Evolutionary conservation across 2,797 vertebrate genomes (phyloP), one percentile per base, ranked within the genome.

Genomic region (Glossophaga mutica): DNA sequence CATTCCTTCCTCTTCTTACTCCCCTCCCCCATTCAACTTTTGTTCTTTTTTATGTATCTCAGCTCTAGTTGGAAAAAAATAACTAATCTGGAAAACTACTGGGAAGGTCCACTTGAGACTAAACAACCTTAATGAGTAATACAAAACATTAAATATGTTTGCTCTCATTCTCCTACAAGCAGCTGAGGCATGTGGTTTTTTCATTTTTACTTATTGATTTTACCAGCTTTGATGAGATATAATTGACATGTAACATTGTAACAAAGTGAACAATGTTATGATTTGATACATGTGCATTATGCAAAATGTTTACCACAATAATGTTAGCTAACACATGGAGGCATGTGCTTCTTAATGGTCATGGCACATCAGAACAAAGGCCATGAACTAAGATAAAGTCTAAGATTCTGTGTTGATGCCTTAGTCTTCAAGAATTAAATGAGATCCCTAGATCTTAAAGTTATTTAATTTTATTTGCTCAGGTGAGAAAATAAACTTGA

Each of bases 401-500:
- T 77, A 77, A 77, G 48, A 68, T 55, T 84, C 39, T n/a, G 3
- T 78, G 59, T 42, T 84, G 14, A 70, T 48, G 44, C 9, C 29
- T 84, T 59, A 77, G 39, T 90, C 70, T 70, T 90, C 34, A 94
- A 88, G 62, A 82, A 67, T 74, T 82, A 88, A 73, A 68, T 77
- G 50, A 94, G 62, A 70, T 59, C 1, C 46, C 26, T n/a, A 71
- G 34, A 16, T 81, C 82, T 52, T 73, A 34, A 71, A 91, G 74
- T 57, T 83, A 65, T 67, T 81, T 34, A 50, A 24, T 73, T 71
- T 70, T 73, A 78, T 46, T 93, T 81, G 34, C 81, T 86, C 50
- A 79, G 29, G 15, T 77, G 44, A 85, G 24, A n/a, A 71, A 84
- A 71, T 62, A 71, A 85, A 62, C n/a, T 78, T 86, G 21, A 71